phyloP scores from a whole-genome alignment of 2,888 invertebrate species.

The Zaprionus obscuricornis region DNA sequence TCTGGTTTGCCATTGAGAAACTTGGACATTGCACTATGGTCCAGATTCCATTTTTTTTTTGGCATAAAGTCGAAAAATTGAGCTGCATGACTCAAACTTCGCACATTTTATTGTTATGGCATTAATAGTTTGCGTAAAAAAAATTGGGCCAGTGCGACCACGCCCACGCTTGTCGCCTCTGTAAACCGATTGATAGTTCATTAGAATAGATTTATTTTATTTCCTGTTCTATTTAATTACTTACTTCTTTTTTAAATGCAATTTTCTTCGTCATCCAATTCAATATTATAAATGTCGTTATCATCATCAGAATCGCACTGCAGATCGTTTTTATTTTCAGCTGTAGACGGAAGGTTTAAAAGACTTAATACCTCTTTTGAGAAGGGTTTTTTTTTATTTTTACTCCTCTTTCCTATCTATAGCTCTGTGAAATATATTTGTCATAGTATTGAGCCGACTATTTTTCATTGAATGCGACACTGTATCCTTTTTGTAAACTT shows the following conservation, averaged over 20 bases:
- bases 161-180: slow-evolving; percentile 8
- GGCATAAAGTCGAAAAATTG: slow-evolving; percentile 20
- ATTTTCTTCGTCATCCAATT: slow-evolving; percentile 7
- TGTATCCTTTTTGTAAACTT: slow-evolving; percentile 1
- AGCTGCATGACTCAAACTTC: slow-evolving; percentile 14
- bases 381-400: slow-evolving; percentile 10
- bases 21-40: not conserved
- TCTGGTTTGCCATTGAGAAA: too few relatives aligned
- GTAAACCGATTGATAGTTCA: slow-evolving; percentile 7
- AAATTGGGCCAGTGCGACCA: slow-evolving; percentile 2
- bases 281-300: slow-evolving; percentile 3
- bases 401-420: slow-evolving; percentile 4
- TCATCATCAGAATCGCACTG: not conserved
- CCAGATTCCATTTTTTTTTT: slow-evolving; percentile 5
- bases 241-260: slow-evolving; percentile 7
- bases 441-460: slow-evolving; percentile 9
- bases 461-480: slow-evolving; percentile 6
- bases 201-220: slow-evolving; percentile 10
- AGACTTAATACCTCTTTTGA: slow-evolving; percentile 9
- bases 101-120: slow-evolving; percentile 20
- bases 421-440: slow-evolving; percentile 9
- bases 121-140: not conserved
- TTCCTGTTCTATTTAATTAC: slow-evolving; percentile 6
- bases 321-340: slow-evolving; percentile 5
- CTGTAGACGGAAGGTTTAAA: slow-evolving; percentile 1